These are phyloP conservation scores for Sarcophilus harrisii DNA, from an alignment of 2,797 vertebrate species.

Conservation along the genomic window DNA sequence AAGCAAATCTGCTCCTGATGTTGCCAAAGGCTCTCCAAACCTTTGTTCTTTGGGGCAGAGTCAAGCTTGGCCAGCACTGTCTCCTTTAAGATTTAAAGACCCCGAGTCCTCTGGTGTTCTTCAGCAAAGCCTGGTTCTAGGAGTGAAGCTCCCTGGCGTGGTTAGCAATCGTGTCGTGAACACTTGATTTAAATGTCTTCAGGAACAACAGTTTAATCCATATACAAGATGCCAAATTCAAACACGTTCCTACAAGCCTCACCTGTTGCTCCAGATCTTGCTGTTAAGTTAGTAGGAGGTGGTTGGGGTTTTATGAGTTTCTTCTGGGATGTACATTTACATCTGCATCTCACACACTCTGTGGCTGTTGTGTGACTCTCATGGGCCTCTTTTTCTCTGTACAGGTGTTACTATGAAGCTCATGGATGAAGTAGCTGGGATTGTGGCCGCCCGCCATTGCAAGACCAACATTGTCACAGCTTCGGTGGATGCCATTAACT, in stretches of 20 bases:
- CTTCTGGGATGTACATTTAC: not conserved
- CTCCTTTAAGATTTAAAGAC: not conserved
- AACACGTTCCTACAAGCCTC: fast-evolving
- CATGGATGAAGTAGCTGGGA: conserved; percentile 97
- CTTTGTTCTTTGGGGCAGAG: not conserved
- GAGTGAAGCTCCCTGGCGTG: not conserved
- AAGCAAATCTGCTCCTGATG: not conserved
- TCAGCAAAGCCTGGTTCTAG: not conserved
- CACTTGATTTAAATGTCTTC: not conserved
- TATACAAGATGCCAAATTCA: fast-evolving
- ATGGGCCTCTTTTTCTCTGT: not conserved
- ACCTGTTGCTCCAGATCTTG: not conserved
- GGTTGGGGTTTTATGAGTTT: too few species aligned
- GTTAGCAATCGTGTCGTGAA: not conserved
- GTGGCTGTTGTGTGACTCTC: not conserved
- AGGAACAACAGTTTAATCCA: not conserved
- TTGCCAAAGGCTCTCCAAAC: not conserved
- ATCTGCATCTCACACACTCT: not conserved
- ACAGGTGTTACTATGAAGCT: conserved; percentile 98
- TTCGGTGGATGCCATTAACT: conserved; percentile 96
- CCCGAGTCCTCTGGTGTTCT: fast-evolving
- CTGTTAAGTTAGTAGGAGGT: not conserved
- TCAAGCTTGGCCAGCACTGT: not conserved
- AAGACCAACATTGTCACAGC: conserved; percentile 96
- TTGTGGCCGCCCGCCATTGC: conserved; percentile 94